phyloP scores from a whole-genome alignment of 2,113 vertebrate species.

The Ranitomeya variabilis region DNA sequence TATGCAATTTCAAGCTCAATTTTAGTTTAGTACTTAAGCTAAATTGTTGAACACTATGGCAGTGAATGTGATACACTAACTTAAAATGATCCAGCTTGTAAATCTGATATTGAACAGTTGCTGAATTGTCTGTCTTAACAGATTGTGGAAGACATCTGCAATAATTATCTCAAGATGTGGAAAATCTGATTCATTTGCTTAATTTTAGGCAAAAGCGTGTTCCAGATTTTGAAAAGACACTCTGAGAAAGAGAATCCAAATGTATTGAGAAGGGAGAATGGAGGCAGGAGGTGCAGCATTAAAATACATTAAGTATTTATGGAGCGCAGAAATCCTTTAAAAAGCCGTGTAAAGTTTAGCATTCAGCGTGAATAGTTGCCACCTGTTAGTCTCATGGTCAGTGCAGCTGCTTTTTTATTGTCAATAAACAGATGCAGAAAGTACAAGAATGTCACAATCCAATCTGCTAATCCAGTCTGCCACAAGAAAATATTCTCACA shows the following conservation, averaged over 20 bases:
- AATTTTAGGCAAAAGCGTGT: conserved; percentile 64
- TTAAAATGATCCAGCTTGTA: conserved; percentile 74
- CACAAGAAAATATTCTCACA: conserved; percentile 76
- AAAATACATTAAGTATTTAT: conserved; percentile 57
- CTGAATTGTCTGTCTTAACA: conserved; percentile 73
- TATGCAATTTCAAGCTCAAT: conserved; percentile 77
- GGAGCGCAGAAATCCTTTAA: conserved; percentile 54
- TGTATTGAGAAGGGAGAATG: conserved; percentile 69
- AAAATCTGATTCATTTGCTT: conserved; percentile 70
- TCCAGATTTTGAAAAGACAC: conserved; percentile 67
- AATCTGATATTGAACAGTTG: conserved; percentile 81
- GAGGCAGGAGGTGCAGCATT: conserved; percentile 68
- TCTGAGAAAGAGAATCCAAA: conserved; percentile 66
- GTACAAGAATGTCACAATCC: conserved; percentile 81
- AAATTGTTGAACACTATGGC: conserved; percentile 64
- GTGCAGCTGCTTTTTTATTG: conserved; percentile 83
- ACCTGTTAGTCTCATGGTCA: conserved; percentile 78
- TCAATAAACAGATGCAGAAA: conserved; percentile 83
- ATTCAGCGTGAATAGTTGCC: conserved; percentile 73
- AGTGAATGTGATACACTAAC: conserved; percentile 73
- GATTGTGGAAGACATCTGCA: conserved; percentile 79
- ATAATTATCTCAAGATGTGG: conserved; percentile 77
- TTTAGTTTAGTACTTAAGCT: conserved; percentile 69
- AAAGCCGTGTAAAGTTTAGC: conserved; percentile 68
- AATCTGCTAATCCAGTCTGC: conserved; percentile 79